phyloP scores from a whole-genome alignment of 30 jellyfish, hydroid and myxozoan species.

The Cassiopea andromeda region DNA sequence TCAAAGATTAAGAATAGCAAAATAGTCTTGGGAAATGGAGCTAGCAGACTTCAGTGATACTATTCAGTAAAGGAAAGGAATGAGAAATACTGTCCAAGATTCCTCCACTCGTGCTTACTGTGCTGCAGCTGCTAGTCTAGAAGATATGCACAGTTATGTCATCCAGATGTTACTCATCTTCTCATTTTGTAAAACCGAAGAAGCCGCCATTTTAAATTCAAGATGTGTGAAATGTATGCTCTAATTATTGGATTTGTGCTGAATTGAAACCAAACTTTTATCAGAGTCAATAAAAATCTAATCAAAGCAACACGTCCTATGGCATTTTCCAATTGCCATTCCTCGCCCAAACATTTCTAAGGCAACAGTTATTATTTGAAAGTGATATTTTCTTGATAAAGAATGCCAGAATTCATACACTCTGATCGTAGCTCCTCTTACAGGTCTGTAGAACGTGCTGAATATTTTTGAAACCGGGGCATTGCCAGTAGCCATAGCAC shows the following conservation, averaged over 20 bases:
- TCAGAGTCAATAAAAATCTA: neutral
- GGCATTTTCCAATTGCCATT: constrained; percentile 69
- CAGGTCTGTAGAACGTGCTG: constrained; percentile 42
- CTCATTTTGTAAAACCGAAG: constrained; percentile 41
- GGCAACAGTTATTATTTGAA: constrained; percentile 52
- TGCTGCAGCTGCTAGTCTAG: constrained; percentile 34
- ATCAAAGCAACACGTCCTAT: constrained; percentile 70
- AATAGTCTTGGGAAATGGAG: constrained; percentile 31
- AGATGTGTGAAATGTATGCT: constrained; percentile 59
- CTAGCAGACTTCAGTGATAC: constrained; percentile 60
- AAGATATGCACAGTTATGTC: constrained; percentile 46
- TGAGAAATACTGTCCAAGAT: constrained; percentile 68
- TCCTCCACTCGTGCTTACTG: constrained; percentile 65
- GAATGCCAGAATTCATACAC: constrained; percentile 72
- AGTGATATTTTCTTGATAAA: constrained; percentile 29
- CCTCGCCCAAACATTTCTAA: constrained; percentile 43
- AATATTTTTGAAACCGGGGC: constrained; percentile 28
- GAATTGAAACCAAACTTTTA: constrained; percentile 30
- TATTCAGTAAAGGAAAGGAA: constrained; percentile 62
- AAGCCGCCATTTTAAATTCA: constrained; percentile 60
- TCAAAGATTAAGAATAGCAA: constrained; percentile 71
- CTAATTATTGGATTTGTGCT: constrained; percentile 60
- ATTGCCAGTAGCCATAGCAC: constrained; percentile 64
- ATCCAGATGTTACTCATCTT: constrained; percentile 75
- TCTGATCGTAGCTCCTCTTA: constrained; percentile 74